Evolutionary conservation across 2,888 invertebrate genomes (phyloP).

Genomic region (Meghimatium bilineatum): DNA sequence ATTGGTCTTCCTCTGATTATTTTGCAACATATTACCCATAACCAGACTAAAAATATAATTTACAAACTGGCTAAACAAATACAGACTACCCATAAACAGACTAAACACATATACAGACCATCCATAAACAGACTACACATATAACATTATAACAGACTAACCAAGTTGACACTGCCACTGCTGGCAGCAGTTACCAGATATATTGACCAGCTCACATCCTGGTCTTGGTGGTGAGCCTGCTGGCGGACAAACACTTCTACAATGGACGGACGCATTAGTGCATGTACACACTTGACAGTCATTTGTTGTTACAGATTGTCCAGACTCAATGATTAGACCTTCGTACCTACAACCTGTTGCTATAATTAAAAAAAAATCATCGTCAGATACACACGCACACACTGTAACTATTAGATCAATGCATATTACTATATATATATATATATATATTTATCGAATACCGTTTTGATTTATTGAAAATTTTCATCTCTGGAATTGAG

Average conservation of each 20-base stretch:
- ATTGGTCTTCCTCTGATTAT: no score
- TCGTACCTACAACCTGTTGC: constrained; percentile 51
- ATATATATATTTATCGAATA: no score
- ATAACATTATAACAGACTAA: constrained; percentile 24
- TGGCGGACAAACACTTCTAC: constrained; percentile 48
- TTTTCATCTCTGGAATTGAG: no score
- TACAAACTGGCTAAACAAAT: no score
- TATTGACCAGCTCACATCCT: constrained; percentile 46
- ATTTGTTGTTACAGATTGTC: constrained; percentile 46
- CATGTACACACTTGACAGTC: constrained; percentile 49
- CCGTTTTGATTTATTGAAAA: no score
- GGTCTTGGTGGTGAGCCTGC: constrained; percentile 41
- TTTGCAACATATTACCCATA: no score
- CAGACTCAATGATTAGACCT: constrained; percentile 46
- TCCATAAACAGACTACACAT: no score
- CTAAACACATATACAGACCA: no score
- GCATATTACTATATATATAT: no score
- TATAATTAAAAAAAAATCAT: neutral
- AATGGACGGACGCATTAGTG: constrained; percentile 42
- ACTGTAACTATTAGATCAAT: no score
- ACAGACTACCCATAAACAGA: no score
- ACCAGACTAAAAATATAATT: no score
- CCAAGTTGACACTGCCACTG: constrained; percentile 55
- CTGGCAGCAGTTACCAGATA: constrained; percentile 52
- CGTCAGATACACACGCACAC: neutral